Evolutionary conservation across 2,888 invertebrate species (phyloP), one percentile per base, ranked within the genome.

Genomic region (Hanleya hanleyi): DNA sequence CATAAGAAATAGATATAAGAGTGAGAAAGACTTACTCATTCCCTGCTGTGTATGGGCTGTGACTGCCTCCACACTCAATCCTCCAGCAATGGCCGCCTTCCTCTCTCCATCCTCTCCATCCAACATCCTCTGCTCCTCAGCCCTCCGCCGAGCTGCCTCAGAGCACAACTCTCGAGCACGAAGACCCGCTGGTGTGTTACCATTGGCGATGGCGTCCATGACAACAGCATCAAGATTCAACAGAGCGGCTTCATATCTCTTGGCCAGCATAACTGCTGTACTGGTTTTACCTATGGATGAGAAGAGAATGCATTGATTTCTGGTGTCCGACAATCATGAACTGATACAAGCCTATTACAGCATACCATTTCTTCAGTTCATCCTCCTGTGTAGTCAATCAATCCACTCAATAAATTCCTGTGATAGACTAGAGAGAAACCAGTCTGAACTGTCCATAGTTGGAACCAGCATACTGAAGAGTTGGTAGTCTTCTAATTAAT

Each of bases 171-270:
- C 88, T 0, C 89, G 73, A 1, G 91, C 90, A 33, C 81, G 78
- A 71, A 84, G 78, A 1, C 89, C 90, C 4, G 89, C 84, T 0
- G 84, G 80, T 0, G 89, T 87, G 83, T 84, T 87, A 35, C 90
- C 89, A 74, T 84, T 88, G 49, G 88, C 82, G 64, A 91, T 89
- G 67, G 91, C 90, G 74, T 91, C 90, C 61, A 86, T 81, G n/a
- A 91, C 85, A 37, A 91, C 80, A 7, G 85, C 85, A 76, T 91
- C 90, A 4, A 91, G 73, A 33, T 86, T 89, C 61, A 91, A 79
- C 49, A 91, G 79, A 6, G 90, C 88, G 15, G 89, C 87, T 65
- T 87, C 87, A 77, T 90, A 91, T 36, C 83, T 81, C 69, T 88
- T 88, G 50, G 90, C 90, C 51, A 91, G 78, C 32, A 79, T 74